Base-by-base conservation (phyloP, 2,797 vertebrate genomes). In the Morelia viridis region DNA sequence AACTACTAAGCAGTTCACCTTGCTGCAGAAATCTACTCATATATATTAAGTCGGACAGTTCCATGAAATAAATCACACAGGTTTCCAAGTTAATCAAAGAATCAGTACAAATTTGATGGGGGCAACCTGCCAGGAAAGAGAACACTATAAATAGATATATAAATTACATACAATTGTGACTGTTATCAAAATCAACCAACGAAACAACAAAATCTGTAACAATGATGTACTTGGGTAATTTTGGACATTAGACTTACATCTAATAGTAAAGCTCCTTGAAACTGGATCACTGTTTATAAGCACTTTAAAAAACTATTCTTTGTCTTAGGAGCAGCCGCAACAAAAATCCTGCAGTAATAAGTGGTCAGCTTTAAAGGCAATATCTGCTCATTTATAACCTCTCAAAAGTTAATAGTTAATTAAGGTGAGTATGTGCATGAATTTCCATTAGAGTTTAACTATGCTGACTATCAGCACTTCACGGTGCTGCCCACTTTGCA, bases 81-180 rank as follows among this genome's bases (percentile, higher is more conserved):
- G 84, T 76, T 95, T 93, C 88, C 86, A 92, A 5, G 7, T 76
- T n/a, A 85, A 53, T n/a, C 50, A n/a, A 85, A 85, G 26, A 17
- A 76, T 64, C 3, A 0, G 76, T 91, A 88, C 65, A 92, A 89
- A 93, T 76, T 61, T 0, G 9, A 95, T 93, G 94, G 41, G 0
- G 91, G 65, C 93, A n/a, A 64, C 89, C 86, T 87, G 91, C 89
- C 65, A 94, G 68, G 89, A 88, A 60, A 94, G 90, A 87, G 93
- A 86, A 92, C 88, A 93, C 93, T 88, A 12, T 24, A 5, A 91
- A 60, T 91, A 86, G 24, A 93, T 92, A 91, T 65, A 22, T 95
- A 94, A 53, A 60, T 68, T 91, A 83, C 85, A 94, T 89, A 85
- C n/a, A 89, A 41, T 62, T 19, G 0, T 53, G 53, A 56, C 92